A percentile compares a stretch with the other conserved stretches of the same genome.
Evolutionary conservation across 2,888 invertebrate genomes (phyloP).

Genomic region (Zonitis immaculata): DNA sequence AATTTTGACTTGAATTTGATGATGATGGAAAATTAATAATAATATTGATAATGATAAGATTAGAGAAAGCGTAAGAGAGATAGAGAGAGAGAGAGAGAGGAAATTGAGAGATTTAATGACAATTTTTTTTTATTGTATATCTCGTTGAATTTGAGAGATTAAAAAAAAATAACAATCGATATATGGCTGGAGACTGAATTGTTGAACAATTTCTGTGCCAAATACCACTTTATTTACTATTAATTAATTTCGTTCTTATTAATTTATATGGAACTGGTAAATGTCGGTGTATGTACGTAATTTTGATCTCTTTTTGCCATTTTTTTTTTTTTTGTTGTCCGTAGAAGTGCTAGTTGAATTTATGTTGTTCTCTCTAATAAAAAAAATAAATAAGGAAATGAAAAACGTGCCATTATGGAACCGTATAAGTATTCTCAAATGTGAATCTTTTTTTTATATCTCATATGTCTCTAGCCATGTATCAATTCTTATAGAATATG

Average conservation of each 20-base stretch:
- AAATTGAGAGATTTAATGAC: constrained; percentile 27
- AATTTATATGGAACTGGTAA: constrained; percentile 25
- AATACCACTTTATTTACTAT: constrained; percentile 2
- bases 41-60: background rate
- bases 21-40: constrained; percentile 5
- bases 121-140: constrained; percentile 26
- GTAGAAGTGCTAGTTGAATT: constrained; percentile 2
- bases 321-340: constrained; percentile 16
- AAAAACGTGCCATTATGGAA: constrained; percentile 19
- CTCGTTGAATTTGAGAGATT: background rate
- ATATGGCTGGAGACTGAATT: constrained; percentile 24
- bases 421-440: background rate
- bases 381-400: no score
- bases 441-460: background rate
- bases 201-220: constrained; percentile 4
- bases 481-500: constrained; percentile 18
- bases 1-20: constrained; percentile 20
- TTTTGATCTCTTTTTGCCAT: constrained; percentile 31
- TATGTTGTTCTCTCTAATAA: background rate
- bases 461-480: constrained; percentile 23
- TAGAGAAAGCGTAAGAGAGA: no score
- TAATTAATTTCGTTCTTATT: constrained; percentile 8
- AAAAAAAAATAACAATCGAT: constrained; percentile 9
- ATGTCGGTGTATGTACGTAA: constrained; percentile 16
- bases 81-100: no score